Conservation (phyloP, 1,140 invertebrate genomes). For the Calephelis nemesis region DNA sequence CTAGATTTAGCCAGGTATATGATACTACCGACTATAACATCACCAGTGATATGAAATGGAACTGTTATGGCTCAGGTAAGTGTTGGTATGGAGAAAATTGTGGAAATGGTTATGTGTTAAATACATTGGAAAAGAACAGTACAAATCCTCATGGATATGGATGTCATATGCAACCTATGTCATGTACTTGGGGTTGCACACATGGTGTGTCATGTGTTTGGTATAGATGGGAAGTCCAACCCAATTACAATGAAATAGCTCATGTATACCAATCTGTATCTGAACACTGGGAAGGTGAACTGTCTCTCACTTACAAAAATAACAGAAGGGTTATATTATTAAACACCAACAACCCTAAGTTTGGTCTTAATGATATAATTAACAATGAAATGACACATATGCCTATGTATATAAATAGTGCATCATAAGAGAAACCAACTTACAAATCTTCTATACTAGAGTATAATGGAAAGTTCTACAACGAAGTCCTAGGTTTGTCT, state of each 20-base stretch:
- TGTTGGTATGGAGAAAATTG: not conserved
- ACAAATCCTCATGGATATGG: not conserved
- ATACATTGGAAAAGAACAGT: not conserved
- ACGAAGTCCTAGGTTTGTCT: too few species aligned
- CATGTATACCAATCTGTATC: too few species aligned
- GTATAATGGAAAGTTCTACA: too few species aligned
- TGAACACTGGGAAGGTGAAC: too few species aligned
- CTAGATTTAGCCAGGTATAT: not conserved
- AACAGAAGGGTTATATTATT: too few species aligned
- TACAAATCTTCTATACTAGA: too few species aligned
- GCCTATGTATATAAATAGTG: too few species aligned
- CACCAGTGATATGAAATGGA: not conserved
- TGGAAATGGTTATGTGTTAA: conserved; percentile 2
- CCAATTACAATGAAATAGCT: not conserved
- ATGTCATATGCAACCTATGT: not conserved
- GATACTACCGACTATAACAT: not conserved
- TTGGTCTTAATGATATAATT: too few species aligned
- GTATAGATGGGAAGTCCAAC: not conserved
- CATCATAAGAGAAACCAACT: too few species aligned
- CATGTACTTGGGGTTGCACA: not conserved
- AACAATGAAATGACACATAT: too few species aligned
- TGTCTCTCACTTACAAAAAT: too few species aligned
- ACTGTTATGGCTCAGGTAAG: conserved; percentile 1
- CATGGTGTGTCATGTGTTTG: not conserved
- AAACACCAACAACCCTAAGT: too few species aligned